These are phyloP conservation scores for Percopsis omiscomaycus DNA, from an alignment of 2,797 vertebrate species.

Conservation along the genomic window DNA sequence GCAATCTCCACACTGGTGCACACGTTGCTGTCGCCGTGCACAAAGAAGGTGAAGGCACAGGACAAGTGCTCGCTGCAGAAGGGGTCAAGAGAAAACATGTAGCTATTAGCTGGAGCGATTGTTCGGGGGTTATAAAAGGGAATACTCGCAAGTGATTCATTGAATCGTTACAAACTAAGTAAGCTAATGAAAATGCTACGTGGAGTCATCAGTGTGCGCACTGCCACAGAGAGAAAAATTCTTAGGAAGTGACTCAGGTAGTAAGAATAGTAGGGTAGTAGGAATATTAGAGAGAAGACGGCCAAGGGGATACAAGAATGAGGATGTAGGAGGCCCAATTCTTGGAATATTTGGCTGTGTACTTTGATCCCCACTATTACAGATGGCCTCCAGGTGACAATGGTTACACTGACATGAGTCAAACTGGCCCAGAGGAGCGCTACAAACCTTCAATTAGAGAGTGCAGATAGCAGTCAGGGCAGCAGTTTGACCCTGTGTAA, in stretches of 20 bases:
- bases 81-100: slow-evolving; percentile 22
- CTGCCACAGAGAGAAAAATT: slow-evolving; percentile 9
- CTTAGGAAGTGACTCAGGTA: slow-evolving; percentile 11
- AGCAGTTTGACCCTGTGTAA: slow-evolving; percentile 13
- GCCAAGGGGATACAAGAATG: neutral
- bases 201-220: slow-evolving; percentile 12
- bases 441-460: slow-evolving; percentile 12
- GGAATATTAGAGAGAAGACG: neutral
- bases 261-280: neutral
- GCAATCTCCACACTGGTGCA: slow-evolving; percentile 98
- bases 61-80: slow-evolving; percentile 92
- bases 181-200: slow-evolving; percentile 12
- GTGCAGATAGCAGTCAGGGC: slow-evolving; percentile 5
- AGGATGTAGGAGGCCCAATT: slow-evolving; percentile 7
- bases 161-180: neutral
- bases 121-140: neutral
- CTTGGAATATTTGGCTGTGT: slow-evolving; percentile 16
- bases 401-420: slow-evolving; percentile 4
- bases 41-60: slow-evolving; percentile 97
- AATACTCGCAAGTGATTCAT: too few relatives aligned
- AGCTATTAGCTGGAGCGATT: slow-evolving; percentile 7
- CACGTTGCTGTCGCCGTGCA: slow-evolving; percentile 98
- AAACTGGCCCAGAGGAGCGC: neutral
- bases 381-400: slow-evolving; percentile 22
- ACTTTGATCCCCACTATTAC: slow-evolving; percentile 17